Percentiles rank a stretch among this genome's conserved stretches.
phyloP scores from a whole-genome alignment of 2,797 vertebrate species.

The Cossypha polioptera region DNA sequence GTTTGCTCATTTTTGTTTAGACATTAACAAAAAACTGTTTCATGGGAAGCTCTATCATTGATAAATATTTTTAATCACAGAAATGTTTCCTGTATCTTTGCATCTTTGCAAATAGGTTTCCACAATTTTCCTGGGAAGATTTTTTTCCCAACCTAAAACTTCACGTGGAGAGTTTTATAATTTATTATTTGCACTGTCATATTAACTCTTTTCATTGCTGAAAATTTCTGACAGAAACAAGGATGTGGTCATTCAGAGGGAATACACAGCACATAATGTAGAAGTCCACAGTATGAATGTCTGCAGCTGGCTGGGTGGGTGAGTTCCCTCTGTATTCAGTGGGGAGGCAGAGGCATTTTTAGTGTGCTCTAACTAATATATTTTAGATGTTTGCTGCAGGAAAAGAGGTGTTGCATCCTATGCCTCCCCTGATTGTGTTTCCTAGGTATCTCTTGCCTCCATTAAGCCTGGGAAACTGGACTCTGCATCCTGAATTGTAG shows the following conservation, averaged over 20 bases:
- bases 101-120: not conserved
- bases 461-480: not conserved
- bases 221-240: not conserved
- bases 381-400: not conserved
- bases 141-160: not conserved
- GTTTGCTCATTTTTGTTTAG: not conserved
- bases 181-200: not conserved
- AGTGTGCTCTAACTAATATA: not conserved
- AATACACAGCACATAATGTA: not conserved
- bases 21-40: not conserved
- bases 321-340: not conserved
- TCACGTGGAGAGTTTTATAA: not conserved
- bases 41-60: not conserved
- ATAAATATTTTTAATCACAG: not conserved
- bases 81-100: conserved; percentile 10
- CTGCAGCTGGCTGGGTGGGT: not conserved
- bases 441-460: not conserved
- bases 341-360: not conserved
- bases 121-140: not conserved
- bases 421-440: not conserved
- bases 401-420: not conserved
- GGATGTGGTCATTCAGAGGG: not conserved
- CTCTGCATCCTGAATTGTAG: not conserved
- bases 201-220: not conserved
- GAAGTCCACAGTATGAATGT: not conserved